Conservation (phyloP, 2,797 vertebrate species). For the Enteromius argenteus region DNA sequence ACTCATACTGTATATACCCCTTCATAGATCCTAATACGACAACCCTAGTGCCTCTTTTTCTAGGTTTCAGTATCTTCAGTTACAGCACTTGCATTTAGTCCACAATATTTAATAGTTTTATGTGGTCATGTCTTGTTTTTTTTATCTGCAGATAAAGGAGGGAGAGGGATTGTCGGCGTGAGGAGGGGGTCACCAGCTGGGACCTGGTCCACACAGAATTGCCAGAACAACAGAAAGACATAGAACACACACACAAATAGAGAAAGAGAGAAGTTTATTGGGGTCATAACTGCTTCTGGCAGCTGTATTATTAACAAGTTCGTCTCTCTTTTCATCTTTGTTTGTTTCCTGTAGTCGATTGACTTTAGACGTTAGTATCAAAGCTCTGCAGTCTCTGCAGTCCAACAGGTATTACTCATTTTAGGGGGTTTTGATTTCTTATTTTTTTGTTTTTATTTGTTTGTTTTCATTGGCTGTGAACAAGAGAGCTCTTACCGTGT, state of each 20-base stretch:
- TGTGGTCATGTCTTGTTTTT: constrained; percentile 52
- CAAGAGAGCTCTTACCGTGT: constrained; percentile 75
- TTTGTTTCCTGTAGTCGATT: constrained; percentile 68
- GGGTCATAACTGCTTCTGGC: constrained; percentile 76
- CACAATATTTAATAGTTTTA: background rate
- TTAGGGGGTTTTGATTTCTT: constrained; percentile 55
- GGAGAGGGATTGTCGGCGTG: constrained; percentile 68
- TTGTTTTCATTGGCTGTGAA: constrained; percentile 73
- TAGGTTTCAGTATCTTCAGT: background rate
- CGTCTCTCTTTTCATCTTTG: constrained; percentile 59
- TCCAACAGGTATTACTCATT: constrained; percentile 64
- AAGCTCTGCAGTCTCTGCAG: constrained; percentile 74
- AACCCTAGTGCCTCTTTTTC: background rate
- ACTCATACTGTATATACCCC: no score
- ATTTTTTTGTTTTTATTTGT: constrained; percentile 70
- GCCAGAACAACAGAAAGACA: constrained; percentile 70
- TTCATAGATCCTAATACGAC: background rate
- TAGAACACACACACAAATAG: constrained; percentile 64
- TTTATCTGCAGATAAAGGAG: constrained; percentile 40
- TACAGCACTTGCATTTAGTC: constrained; percentile 42
- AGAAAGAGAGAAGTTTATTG: constrained; percentile 63
- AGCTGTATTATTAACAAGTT: constrained; percentile 77
- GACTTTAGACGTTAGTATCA: constrained; percentile 76
- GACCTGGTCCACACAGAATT: constrained; percentile 77
- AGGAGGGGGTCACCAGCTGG: constrained; percentile 74